Base-by-base conservation (phyloP, 2,797 vertebrate genomes). In the Gila robusta region DNA sequence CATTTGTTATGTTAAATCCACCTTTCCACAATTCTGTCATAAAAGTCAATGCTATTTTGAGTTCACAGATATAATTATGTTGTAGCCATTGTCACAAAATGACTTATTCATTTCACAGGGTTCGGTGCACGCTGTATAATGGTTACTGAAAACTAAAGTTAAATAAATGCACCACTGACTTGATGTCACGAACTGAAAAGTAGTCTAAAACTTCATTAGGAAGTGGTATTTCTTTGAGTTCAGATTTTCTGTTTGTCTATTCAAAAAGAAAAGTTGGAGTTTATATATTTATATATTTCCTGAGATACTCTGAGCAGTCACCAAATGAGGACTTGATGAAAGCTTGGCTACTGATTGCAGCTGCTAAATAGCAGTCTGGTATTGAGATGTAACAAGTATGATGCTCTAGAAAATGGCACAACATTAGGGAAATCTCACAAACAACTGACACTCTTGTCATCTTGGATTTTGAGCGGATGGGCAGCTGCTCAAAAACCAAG, bases 371-470 rank as follows among this genome's bases (percentile, higher is more conserved):
- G 35, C 23, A 62, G 56, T 59, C 72, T 79, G 16, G 37, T 49
- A 49, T 77, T 69, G 44, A 81, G 82, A 78, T 78, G 39, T 71
- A 47, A 77, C 17, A 62, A 81, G 62, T 28, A 81, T 49, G 28
- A 19, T 70, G 23, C 39, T 78, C 66, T 72, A n/a, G 67, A 85
- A 87, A 78, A 74, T 85, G 87, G 79, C 83, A 82, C 76, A 79
- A 12, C 77, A 86, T 83, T 59, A 79, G 37, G 70, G 28, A 83
- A 83, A 86, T 73, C 59, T 83, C 21, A 76, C 70, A 79, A 87
- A 67, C 78, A 73, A 64, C 35, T 52, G 66, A 62, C 59, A 62
- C 37, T 32, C 84, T 86, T 81, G 41, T 73, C 70, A 66, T 74
- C 79, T 72, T 79, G 47, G 35, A 54, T 73, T 81, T 72, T 78